phyloP scores from a whole-genome alignment of 1,140 invertebrate species.

The Zaprionus ornatus region DNA sequence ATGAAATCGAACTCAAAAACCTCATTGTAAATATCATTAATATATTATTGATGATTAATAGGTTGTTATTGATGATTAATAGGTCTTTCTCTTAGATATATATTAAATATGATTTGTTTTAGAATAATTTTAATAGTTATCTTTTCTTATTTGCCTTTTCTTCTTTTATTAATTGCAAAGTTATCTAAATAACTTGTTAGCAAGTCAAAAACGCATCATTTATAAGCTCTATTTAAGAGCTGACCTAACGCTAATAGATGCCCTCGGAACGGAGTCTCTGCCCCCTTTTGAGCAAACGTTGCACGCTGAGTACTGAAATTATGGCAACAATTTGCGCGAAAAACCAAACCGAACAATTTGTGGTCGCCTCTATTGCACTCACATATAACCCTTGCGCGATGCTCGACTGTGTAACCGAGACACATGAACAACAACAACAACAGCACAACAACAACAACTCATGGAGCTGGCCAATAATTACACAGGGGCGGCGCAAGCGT shows the following conservation, averaged over 20 bases:
- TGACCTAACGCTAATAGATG: not conserved
- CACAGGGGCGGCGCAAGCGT: constrained; percentile 21
- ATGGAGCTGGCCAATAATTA: constrained; percentile 71
- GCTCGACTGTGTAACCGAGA: not conserved
- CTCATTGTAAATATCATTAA: too few relatives aligned
- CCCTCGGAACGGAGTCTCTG: not conserved
- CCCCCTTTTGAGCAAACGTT: not conserved
- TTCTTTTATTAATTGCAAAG: not conserved
- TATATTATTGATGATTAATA: too few relatives aligned
- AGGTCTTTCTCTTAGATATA: not conserved
- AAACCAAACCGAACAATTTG: constrained; percentile 77
- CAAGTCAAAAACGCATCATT: not conserved
- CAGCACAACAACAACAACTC: constrained; percentile 31
- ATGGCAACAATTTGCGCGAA: constrained; percentile 76
- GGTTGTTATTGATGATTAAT: too few relatives aligned
- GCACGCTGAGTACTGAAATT: constrained; percentile 53
- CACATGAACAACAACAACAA: constrained; percentile 3
- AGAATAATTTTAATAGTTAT: too few relatives aligned
- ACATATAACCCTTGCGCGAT: constrained; percentile 60
- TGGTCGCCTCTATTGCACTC: constrained; percentile 78
- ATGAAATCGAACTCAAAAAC: too few relatives aligned
- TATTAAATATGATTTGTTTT: not conserved
- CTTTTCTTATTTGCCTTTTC: not conserved
- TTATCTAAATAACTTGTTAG: not conserved
- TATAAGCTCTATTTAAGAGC: not conserved